These are phyloP conservation scores for Liodrosophila aerea DNA, from an alignment of 2,888 invertebrate genomes.

Conservation along the genomic window DNA sequence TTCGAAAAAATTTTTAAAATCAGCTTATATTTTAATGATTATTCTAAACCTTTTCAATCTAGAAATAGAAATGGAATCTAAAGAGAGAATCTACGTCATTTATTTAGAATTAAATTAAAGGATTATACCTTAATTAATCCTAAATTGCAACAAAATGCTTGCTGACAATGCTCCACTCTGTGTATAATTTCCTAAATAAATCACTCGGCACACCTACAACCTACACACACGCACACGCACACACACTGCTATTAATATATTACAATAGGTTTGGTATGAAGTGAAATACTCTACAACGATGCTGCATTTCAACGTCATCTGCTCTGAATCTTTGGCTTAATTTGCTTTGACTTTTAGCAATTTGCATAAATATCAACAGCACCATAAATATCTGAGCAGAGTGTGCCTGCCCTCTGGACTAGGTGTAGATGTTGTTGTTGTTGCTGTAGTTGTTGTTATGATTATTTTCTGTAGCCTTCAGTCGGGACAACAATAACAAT, in stretches of 20 bases:
- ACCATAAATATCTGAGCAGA: constrained; percentile 42
- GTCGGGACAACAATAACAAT: constrained; percentile 65
- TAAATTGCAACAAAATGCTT: constrained; percentile 35
- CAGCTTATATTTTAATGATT: too few relatives aligned
- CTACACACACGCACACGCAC: constrained; percentile 13
- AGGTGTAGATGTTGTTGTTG: constrained; percentile 12
- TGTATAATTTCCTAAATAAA: constrained; percentile 38
- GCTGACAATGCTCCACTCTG: constrained; percentile 8
- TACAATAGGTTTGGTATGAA: constrained; percentile 22
- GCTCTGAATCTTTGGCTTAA: constrained; percentile 69
- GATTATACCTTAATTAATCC: constrained; percentile 4
- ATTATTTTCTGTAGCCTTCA: constrained; percentile 47
- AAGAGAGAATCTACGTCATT: too few relatives aligned
- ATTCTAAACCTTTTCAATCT: too few relatives aligned
- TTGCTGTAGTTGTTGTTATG: constrained; percentile 15
- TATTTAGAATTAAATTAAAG: too few relatives aligned
- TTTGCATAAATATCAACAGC: constrained; percentile 73
- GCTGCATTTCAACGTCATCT: constrained; percentile 68
- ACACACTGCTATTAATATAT: neutral
- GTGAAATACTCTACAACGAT: constrained; percentile 25
- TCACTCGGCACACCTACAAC: constrained; percentile 49
- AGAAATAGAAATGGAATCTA: too few relatives aligned
- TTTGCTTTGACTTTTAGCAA: constrained; percentile 78
- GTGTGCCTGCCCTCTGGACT: neutral
- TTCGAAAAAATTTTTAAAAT: too few relatives aligned